Evolutionary conservation across 1,140 invertebrate genomes (phyloP).

Genomic region (Eupeodes corollae): DNA sequence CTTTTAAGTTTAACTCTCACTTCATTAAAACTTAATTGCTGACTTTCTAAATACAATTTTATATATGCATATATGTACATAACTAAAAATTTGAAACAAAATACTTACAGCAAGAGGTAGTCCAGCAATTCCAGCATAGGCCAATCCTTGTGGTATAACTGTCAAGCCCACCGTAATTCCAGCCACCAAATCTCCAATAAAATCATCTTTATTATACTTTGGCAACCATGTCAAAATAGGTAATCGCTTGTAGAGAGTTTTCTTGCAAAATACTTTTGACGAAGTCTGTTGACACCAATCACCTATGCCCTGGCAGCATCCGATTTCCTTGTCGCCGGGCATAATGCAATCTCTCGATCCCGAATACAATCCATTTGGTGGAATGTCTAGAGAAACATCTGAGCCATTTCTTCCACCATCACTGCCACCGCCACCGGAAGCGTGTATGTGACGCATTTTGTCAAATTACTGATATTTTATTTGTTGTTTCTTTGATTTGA

Average conservation of each 20-base stretch:
- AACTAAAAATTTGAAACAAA: background rate
- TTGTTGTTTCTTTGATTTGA: too few relatives aligned
- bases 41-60: background rate
- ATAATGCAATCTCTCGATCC: slow-evolving; percentile 29
- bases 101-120: slow-evolving; percentile 42
- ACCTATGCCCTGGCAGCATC: slow-evolving; percentile 1
- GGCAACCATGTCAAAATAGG: slow-evolving; percentile 67
- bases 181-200: slow-evolving; percentile 64
- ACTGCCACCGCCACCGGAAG: background rate
- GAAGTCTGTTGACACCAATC: slow-evolving; percentile 7
- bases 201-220: slow-evolving; percentile 51
- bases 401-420: slow-evolving; percentile 6
- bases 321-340: slow-evolving; percentile 7
- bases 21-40: too few relatives aligned
- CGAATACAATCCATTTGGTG: slow-evolving; percentile 27
- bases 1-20: too few relatives aligned
- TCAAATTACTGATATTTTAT: too few relatives aligned
- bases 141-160: slow-evolving; percentile 69
- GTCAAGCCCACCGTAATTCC: slow-evolving; percentile 80
- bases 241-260: slow-evolving; percentile 56
- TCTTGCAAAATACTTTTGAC: slow-evolving; percentile 39
- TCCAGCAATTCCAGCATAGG: slow-evolving; percentile 75
- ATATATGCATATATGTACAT: background rate
- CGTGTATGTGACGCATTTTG: background rate
- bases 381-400: slow-evolving; percentile 30